Evolutionary conservation across 2,888 invertebrate species (phyloP), one percentile per base, ranked within the genome.

Genomic region (Orchesella flavescens): DNA sequence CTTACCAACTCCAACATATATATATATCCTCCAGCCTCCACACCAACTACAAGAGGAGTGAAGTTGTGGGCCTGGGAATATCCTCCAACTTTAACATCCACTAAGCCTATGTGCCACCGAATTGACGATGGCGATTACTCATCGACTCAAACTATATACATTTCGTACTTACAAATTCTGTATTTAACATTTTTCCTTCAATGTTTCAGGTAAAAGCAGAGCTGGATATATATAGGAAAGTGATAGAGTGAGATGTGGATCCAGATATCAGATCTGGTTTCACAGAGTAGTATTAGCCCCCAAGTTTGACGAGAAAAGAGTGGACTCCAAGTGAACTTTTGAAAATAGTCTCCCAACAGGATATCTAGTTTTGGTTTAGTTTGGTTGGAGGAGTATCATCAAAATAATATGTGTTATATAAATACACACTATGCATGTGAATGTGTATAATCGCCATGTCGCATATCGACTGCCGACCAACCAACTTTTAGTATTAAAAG

Each of bases 111-210:
- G 17, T 57, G 24, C 63, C 15, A n/a, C 24, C 24, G 43, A 23
- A 65, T 43, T 65, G 65, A 65, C 43, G 65, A 43, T 65, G 65
- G 43, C 61, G 24, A 24, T 43, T 43, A 65, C n/a, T 65, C 65
- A 65, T 34, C 65, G n/a, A 65, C 65, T 34, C 44, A 19, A 17
- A 1, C 2, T 17, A 9, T 57, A 57, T 57, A 57, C 57, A 57
- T 49, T 34, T 34, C 34, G n/a, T 53, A 53, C n/a, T 53, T 53
- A 53, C 53, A 53, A 53, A 53, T 13, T 53, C 53, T 5, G 53
- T 10, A n/a, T 53, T 53, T 53, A 53, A 53, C n/a, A 53, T 53
- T 53, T 53, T 53, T n/a, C 10, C 10, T n/a, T 10, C 15, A 53
- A 12, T 53, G 10, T 4, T 34, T 34, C 34, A 34, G 34, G 34